Conservation (phyloP, 2,113 vertebrate species). For the Hassar affinis region DNA sequence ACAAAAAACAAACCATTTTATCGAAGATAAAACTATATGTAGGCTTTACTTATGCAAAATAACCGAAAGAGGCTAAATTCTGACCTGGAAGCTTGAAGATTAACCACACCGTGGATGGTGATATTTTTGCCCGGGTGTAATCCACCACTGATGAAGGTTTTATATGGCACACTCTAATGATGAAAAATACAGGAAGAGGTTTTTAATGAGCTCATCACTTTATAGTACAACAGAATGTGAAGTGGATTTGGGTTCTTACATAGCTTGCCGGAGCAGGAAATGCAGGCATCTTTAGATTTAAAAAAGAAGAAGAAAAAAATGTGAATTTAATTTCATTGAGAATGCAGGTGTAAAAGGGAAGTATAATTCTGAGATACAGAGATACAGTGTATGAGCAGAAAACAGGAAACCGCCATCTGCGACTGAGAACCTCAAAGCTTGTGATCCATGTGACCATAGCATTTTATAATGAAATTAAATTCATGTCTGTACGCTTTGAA, state of each 20-base stretch:
- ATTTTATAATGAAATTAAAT: not conserved
- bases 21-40: not conserved
- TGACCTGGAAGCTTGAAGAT: constrained; percentile 67
- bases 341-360: not conserved
- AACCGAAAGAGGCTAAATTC: not conserved
- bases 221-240: not conserved
- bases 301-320: not conserved
- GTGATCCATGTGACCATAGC: not conserved
- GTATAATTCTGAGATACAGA: not conserved
- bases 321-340: not conserved
- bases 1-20: not conserved
- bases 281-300: constrained; percentile 30
- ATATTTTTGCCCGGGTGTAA: constrained; percentile 69
- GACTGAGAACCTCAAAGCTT: too few relatives aligned
- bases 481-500: not conserved
- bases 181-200: not conserved
- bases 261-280: constrained; percentile 32
- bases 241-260: constrained; percentile 40
- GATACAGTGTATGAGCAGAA: not conserved
- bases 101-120: constrained; percentile 67
- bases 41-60: not conserved
- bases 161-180: constrained; percentile 72
- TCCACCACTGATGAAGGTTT: constrained; percentile 67
- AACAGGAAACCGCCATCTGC: not conserved
- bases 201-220: not conserved